phyloP scores from a whole-genome alignment of 2,113 vertebrate genomes.

The Parus major region DNA sequence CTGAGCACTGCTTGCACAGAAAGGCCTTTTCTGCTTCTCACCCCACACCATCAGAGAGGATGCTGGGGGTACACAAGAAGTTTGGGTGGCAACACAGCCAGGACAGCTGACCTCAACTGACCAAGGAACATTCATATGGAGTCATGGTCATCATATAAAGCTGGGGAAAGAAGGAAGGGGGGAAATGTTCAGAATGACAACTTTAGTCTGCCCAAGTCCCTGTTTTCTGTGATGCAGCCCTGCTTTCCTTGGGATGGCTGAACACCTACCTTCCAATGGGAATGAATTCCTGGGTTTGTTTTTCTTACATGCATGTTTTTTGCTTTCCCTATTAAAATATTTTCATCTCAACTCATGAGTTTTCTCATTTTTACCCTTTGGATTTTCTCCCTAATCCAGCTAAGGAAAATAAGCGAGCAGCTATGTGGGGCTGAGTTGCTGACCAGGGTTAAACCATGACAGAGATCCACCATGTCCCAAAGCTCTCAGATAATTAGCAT shows the following conservation, averaged over 20 bases:
- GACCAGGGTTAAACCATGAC: not conserved
- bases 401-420: not conserved
- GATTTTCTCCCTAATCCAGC: not conserved
- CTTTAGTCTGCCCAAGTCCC: not conserved
- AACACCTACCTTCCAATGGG: not conserved
- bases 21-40: not conserved
- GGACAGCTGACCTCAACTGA: not conserved
- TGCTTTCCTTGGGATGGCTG: not conserved
- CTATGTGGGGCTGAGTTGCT: not conserved
- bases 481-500: not conserved
- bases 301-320: not conserved
- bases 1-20: not conserved
- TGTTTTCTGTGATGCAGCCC: not conserved
- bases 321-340: not conserved
- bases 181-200: not conserved
- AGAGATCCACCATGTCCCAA: not conserved
- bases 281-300: not conserved
- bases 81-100: not conserved
- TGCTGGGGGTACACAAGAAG: not conserved
- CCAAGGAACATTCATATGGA: not conserved
- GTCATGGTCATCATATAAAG: not conserved
- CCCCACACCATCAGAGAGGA: not conserved
- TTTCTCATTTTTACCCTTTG: not conserved
- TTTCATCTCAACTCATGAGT: not conserved
- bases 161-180: not conserved